Base-by-base conservation (phyloP, 1,140 invertebrate genomes). In the Atta cephalotes region DNA sequence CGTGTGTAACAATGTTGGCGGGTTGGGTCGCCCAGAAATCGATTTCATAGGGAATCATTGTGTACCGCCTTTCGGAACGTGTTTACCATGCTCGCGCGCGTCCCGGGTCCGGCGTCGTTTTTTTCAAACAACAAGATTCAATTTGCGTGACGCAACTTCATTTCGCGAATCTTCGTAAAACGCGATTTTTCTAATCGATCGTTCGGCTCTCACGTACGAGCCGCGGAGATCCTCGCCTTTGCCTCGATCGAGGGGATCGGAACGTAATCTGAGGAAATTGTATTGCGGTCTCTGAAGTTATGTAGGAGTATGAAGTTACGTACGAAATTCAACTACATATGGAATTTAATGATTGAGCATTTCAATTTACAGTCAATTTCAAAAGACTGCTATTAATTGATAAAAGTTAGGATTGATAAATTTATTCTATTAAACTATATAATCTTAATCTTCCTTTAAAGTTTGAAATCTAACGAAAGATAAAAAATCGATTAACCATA, bases 1-100 rank as follows among this genome's bases (percentile, higher is more conserved):
- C 71, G 81, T 78, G 74, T 77, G 72, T 86, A 80, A 90, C 89
- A 88, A 91, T 90, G 76, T 74, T 70, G 84, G 70, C 68, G 39
- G 39, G 39, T 12, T 56, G 31, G 74, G 53, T 16, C n/a, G 35
- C 31, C 87, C 72, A 78, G 84, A 58, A 91, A 91, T 91, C 82
- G 87, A 91, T 91, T 91, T 91, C 90, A 88, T 85, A 90, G 90
- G 39, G 90, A 90, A 91, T 91, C 88, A 86, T 76, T 76, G 71
- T 87, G 60, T 56, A 62, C 72, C 85, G 76, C 18, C 21, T 62
- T 60, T 12, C 63, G 18, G n/a, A 45, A 62, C 25, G 58, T 62
- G 60, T 28, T 35, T 35, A 77, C 35, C 60, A 71, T 60, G 78
- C 78, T 76, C 87, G 71, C 25, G 45, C 87, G 71, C 25, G 45